These are phyloP conservation scores for Rattus norvegicus DNA, from an alignment of 2,113 vertebrate genomes.

Conservation along the genomic window DNA sequence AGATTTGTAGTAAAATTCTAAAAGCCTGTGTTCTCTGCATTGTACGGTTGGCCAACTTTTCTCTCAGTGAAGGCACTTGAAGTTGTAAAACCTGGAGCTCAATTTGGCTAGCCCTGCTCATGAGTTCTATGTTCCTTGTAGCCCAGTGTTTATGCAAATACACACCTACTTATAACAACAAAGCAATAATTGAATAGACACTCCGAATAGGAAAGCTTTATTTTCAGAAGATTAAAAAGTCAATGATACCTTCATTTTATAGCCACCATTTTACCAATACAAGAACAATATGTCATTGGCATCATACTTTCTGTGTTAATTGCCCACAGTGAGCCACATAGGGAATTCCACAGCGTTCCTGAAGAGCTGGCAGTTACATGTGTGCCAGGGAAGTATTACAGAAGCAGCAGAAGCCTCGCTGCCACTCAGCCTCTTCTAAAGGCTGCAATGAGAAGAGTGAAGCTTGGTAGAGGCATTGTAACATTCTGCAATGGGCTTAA, in stretches of 20 bases:
- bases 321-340: neutral
- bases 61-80: neutral
- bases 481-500: neutral
- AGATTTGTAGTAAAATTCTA: slow-evolving; percentile 35
- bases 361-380: neutral
- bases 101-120: neutral
- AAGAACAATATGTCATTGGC: slow-evolving; percentile 16
- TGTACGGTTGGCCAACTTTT: neutral
- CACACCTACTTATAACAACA: neutral
- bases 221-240: slow-evolving; percentile 52
- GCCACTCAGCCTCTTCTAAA: neutral
- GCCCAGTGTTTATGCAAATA: neutral
- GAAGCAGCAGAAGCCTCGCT: neutral
- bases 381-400: neutral
- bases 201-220: neutral
- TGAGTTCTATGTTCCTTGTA: neutral
- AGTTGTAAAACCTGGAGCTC: neutral
- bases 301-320: neutral
- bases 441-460: neutral
- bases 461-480: neutral
- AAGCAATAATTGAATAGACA: slow-evolving; percentile 15
- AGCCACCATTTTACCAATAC: neutral
- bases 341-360: neutral
- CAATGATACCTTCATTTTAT: slow-evolving; percentile 51
- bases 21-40: neutral